Percentiles rank a stretch among this genome's conserved stretches.
These are phyloP conservation scores for Platygyra sinensis DNA, from an alignment of 64 coral and sea anemone genomes.

Conservation along the genomic window DNA sequence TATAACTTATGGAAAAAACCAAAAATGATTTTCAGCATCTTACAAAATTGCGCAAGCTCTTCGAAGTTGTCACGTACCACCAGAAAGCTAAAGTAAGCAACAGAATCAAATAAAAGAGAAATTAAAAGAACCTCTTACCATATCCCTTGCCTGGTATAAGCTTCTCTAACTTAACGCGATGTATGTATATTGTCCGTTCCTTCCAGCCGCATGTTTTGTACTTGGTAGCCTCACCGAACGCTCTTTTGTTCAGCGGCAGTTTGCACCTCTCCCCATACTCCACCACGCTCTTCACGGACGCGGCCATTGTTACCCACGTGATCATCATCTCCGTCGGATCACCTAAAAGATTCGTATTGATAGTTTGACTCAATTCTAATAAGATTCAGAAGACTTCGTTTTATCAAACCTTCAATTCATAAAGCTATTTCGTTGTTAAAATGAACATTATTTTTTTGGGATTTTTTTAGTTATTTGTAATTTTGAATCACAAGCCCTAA, in stretches of 20 bases:
- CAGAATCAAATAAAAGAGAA: background rate
- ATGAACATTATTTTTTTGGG: too few species aligned
- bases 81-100: too few species aligned
- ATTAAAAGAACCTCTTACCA: slow-evolving; percentile 36
- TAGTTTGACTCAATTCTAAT: background rate
- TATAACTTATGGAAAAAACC: too few species aligned
- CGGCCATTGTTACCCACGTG: slow-evolving; percentile 75
- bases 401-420: too few species aligned
- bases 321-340: slow-evolving; percentile 79
- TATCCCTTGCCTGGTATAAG: slow-evolving; percentile 61
- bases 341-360: slow-evolving; percentile 14
- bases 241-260: slow-evolving; percentile 28
- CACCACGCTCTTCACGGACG: slow-evolving; percentile 53
- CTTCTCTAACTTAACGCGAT: slow-evolving; percentile 62
- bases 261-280: slow-evolving; percentile 69
- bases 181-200: slow-evolving; percentile 61
- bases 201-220: slow-evolving; percentile 74
- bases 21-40: too few species aligned
- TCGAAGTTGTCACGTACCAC: too few species aligned
- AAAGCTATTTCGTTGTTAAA: too few species aligned
- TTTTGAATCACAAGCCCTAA: too few species aligned
- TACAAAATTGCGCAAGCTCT: too few species aligned
- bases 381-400: too few species aligned
- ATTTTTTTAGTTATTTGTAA: too few species aligned
- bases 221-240: slow-evolving; percentile 34